Percentiles rank a stretch among this genome's conserved stretches.
Conservation (phyloP, 2,797 vertebrate genomes). For the Enoplosus armatus region DNA sequence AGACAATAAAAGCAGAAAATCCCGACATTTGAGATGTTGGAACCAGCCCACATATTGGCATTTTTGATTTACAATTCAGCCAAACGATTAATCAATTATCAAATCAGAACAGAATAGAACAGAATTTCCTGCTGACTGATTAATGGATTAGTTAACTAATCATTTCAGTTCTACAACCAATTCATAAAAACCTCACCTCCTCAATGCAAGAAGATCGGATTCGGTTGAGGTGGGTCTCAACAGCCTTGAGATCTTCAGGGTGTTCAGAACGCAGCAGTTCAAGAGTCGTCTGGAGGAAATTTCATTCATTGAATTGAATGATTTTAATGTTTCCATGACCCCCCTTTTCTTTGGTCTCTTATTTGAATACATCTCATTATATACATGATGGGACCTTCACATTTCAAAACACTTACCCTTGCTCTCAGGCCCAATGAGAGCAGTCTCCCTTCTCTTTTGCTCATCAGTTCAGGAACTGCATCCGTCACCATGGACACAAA, state of each 20-base stretch:
- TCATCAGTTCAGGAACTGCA: constrained; percentile 87
- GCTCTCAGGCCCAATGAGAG: constrained; percentile 90
- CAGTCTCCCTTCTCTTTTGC: constrained; percentile 86
- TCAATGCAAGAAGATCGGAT: constrained; percentile 80
- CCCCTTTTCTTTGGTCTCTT: accelerated
- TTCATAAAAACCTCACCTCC: constrained; percentile 61
- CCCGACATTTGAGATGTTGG: background rate
- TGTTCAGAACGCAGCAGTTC: constrained; percentile 81
- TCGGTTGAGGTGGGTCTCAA: constrained; percentile 80
- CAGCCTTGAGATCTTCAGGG: constrained; percentile 83
- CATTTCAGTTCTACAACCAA: background rate
- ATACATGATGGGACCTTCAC: background rate
- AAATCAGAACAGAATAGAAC: too few relatives aligned
- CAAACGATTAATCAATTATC: background rate
- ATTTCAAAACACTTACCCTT: constrained; percentile 77
- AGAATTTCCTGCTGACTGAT: background rate
- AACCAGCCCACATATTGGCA: background rate
- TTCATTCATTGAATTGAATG: background rate
- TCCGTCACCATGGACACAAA: constrained; percentile 88
- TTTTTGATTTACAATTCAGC: background rate
- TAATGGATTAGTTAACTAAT: background rate
- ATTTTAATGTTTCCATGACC: accelerated
- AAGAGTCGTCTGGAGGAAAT: constrained; percentile 76
- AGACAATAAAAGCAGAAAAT: background rate
- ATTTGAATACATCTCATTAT: background rate